Evolutionary conservation across 2,797 vertebrate genomes (phyloP), one percentile per base, ranked within the genome.

Genomic region (Nothura maculosa): DNA sequence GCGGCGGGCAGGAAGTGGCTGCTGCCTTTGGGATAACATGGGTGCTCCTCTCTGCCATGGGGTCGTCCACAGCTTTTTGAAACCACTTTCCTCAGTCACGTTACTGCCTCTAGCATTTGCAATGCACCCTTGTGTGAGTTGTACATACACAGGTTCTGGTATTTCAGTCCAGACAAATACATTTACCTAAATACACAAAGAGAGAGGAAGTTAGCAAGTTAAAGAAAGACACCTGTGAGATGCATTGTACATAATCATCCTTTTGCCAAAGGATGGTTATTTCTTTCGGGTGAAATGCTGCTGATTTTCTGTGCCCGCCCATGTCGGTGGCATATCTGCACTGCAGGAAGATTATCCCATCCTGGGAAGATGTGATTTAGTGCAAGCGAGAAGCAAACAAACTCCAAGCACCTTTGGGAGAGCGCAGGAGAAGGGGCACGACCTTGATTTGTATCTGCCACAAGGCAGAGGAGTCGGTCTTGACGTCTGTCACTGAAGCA

Each of bases 381-480:
- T 67, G 40, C 42, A 52, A 87, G 73, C 63, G 73, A 81, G 60
- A 92, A 36, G 40, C 90, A 94, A 84, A 25, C 32, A 79, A 79
- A 81, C 55, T 86, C 76, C 63, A 92, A 91, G 61, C 82, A 90
- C 72, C 83, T 84, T 70, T 45, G 22, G 83, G 57, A 88, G 13
- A 91, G 30, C 81, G 38, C 10, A 82, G 77, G 34, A 78, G 32
- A 72, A 82, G 76, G 80, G 83, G 50, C 70, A 3, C 6, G 83
- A 90, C 83, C 91, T 95, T 88, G 87, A 90, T 94, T 86, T 91
- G 81, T 93, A 88, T 92, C 85, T 88, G 57, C 48, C 55, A 62
- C 34, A 45, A 48, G 85, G 88, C 47, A 86, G 77, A 70, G 22
- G 25, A 81, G 63, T 82, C 64, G 42, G 68, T 58, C 85, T 94